These are phyloP conservation scores for Peromyscus leucopus DNA, from an alignment of 2,113 vertebrate genomes.

Conservation along the genomic window DNA sequence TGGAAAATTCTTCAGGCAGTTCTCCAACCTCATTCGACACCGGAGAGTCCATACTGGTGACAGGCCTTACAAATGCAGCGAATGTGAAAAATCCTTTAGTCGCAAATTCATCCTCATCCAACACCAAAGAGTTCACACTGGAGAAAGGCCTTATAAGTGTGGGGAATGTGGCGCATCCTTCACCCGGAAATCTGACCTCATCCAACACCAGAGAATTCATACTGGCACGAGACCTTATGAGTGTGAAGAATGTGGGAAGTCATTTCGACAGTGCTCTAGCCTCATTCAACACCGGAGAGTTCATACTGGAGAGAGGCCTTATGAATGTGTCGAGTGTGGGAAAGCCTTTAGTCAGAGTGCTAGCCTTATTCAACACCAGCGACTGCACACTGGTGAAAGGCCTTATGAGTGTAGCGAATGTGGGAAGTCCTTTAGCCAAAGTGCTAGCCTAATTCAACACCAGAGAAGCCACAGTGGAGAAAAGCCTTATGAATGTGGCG, in stretches of 20 bases:
- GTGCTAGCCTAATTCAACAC: background rate
- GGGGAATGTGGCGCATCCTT: slow-evolving; percentile 29
- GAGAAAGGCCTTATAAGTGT: slow-evolving; percentile 42
- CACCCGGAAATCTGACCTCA: slow-evolving; percentile 11
- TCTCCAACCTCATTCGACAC: slow-evolving; percentile 40
- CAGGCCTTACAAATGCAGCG: slow-evolving; percentile 39
- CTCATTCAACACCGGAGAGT: slow-evolving; percentile 81
- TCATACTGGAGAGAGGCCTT: slow-evolving; percentile 79
- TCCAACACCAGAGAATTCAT: slow-evolving; percentile 59
- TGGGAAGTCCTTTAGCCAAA: background rate
- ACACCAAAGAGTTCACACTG: slow-evolving; percentile 39
- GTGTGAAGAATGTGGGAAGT: slow-evolving; percentile 58
- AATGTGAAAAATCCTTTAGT: slow-evolving; percentile 50
- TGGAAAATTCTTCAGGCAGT: slow-evolving; percentile 60
- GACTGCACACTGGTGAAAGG: background rate
- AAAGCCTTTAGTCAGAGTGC: slow-evolving; percentile 35
- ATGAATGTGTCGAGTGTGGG: slow-evolving; percentile 25
- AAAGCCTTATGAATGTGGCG: slow-evolving; percentile 85
- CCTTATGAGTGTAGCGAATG: background rate
- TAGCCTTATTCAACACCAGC: background rate
- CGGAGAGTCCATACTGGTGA: slow-evolving; percentile 46
- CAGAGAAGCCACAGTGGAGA: slow-evolving; percentile 78
- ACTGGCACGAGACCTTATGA: slow-evolving; percentile 65
- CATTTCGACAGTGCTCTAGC: slow-evolving; percentile 26
- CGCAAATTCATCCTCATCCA: slow-evolving; percentile 42